These are phyloP conservation scores for Iselma pallidipennis DNA, from an alignment of 2,888 invertebrate genomes.

Conservation along the genomic window DNA sequence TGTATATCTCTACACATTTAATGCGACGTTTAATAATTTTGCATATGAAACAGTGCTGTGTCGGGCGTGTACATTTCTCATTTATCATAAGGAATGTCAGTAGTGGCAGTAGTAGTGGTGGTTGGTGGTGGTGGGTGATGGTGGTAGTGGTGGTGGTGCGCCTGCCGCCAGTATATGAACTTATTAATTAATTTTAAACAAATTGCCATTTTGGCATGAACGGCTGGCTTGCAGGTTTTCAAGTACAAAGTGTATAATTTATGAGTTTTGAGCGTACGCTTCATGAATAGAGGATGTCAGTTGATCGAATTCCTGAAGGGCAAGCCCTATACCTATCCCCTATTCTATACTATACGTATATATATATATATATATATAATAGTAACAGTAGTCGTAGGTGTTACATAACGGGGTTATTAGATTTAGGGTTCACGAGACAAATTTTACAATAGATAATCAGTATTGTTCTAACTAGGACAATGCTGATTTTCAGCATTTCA, in stretches of 20 bases:
- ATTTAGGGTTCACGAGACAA: background rate
- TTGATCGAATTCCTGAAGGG: slow-evolving; percentile 39
- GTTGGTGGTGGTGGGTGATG: background rate
- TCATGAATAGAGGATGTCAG: slow-evolving; percentile 37
- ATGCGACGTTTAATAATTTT: slow-evolving; percentile 39
- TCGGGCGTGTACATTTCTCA: slow-evolving; percentile 42
- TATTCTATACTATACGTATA: background rate
- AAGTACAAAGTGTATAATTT: slow-evolving; percentile 45
- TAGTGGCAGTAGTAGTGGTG: slow-evolving; percentile 11
- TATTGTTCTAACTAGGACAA: background rate
- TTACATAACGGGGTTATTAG: background rate
- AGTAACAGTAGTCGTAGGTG: background rate
- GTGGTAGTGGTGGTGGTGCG: background rate
- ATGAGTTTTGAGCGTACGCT: slow-evolving; percentile 39
- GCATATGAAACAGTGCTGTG: slow-evolving; percentile 42
- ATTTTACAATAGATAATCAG: background rate
- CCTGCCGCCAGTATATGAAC: slow-evolving; percentile 40
- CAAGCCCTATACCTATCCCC: background rate
- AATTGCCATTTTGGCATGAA: slow-evolving; percentile 46
- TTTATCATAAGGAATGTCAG: slow-evolving; percentile 46
- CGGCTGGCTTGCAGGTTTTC: slow-evolving; percentile 38
- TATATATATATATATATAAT: background rate
- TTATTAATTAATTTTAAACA: slow-evolving; percentile 51
- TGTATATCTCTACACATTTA: slow-evolving; percentile 22
- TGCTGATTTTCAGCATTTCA: background rate